These are phyloP conservation scores for Drosophila repletoides DNA, from an alignment of 1,140 invertebrate species.

Conservation along the genomic window DNA sequence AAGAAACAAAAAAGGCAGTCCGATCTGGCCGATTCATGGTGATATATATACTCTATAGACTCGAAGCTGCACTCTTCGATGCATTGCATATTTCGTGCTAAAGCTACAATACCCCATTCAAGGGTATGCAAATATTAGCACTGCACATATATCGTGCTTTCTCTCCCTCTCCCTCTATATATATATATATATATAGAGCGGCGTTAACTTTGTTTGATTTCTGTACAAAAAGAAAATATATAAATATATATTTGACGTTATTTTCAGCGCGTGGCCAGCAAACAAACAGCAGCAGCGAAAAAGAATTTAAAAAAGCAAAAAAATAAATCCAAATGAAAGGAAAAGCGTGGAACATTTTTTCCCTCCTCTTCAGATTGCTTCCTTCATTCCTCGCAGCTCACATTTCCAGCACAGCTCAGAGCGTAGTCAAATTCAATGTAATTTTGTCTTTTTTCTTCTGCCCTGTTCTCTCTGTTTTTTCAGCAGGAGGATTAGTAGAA, in stretches of 20 bases:
- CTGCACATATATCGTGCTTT: too few species aligned
- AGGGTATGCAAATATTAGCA: too few species aligned
- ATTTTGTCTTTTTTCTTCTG: slow-evolving; percentile 48
- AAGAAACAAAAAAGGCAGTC: too few species aligned
- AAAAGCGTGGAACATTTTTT: slow-evolving; percentile 38
- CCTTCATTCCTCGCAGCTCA: background rate
- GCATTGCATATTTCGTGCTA: too few species aligned
- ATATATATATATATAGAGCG: slow-evolving; percentile 14
- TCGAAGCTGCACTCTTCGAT: too few species aligned
- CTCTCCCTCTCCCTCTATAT: too few species aligned
- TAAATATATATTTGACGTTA: slow-evolving; percentile 5
- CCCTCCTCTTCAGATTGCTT: slow-evolving; percentile 1
- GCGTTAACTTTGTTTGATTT: slow-evolving; percentile 38
- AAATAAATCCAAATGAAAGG: slow-evolving; percentile 31
- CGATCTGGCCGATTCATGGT: too few species aligned
- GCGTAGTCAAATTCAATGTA: slow-evolving; percentile 55
- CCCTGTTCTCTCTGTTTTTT: background rate
- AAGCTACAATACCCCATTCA: too few species aligned
- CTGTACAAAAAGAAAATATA: background rate
- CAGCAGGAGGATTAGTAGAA: slow-evolving; percentile 60
- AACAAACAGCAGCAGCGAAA: slow-evolving; percentile 35
- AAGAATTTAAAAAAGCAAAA: slow-evolving; percentile 23
- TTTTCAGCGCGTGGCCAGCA: slow-evolving; percentile 36
- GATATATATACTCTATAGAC: too few species aligned
- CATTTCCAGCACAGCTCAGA: slow-evolving; percentile 11